These are phyloP conservation scores for Cacoxenus indagator DNA, from an alignment of 2,888 invertebrate genomes.

Conservation along the genomic window DNA sequence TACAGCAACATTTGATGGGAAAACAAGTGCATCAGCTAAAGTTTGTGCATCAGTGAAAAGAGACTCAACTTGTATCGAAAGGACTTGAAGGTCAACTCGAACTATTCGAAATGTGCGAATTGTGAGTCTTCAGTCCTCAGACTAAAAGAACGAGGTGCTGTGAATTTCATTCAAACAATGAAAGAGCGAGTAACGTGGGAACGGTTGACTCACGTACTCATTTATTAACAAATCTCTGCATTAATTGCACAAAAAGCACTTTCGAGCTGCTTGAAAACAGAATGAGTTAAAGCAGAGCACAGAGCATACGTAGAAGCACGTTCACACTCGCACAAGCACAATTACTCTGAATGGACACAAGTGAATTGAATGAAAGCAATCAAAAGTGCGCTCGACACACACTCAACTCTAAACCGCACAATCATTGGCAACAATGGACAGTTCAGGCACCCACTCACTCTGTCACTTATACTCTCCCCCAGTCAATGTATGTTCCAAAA, in stretches of 20 bases:
- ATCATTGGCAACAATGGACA: conserved; percentile 40
- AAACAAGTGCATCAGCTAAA: neutral
- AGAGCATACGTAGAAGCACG: neutral
- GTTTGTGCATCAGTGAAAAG: neutral
- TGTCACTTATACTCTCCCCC: neutral
- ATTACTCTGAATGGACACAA: neutral
- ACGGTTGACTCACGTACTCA: neutral
- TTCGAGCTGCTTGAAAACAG: neutral
- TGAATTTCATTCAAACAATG: neutral
- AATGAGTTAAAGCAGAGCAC: neutral
- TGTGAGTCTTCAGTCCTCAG: neutral
- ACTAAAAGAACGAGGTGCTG: neutral
- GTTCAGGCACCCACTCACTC: neutral
- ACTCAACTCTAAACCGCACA: conserved; percentile 33
- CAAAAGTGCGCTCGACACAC: conserved; percentile 25
- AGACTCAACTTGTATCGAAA: neutral
- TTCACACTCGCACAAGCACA: neutral
- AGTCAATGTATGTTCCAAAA: neutral
- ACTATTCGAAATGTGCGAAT: neutral
- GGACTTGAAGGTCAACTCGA: neutral
- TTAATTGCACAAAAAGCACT: conserved; percentile 32
- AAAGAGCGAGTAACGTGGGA: neutral
- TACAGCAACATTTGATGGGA: neutral
- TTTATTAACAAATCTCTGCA: conserved; percentile 29
- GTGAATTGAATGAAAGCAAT: conserved; percentile 29